A percentile compares a stretch with the other conserved stretches of the same genome.
Conservation (phyloP, 2,888 invertebrate genomes). For the Cheilosia impressa region DNA sequence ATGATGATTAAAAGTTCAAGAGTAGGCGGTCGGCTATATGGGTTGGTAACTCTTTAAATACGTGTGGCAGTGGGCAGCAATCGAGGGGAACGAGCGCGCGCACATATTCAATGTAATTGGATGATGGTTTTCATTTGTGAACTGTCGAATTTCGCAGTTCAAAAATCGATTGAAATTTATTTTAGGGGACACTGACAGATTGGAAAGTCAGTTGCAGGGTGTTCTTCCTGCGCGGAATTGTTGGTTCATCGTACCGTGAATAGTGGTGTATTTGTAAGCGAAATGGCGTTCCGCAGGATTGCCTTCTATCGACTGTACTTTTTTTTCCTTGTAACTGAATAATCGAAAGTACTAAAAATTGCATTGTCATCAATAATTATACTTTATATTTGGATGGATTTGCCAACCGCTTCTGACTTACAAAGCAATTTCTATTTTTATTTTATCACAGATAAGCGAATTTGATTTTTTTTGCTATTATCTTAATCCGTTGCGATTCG, state of each 20-base stretch:
- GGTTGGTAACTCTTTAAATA: constrained; percentile 29
- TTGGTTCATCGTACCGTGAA: not conserved
- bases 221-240: not conserved
- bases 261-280: not conserved
- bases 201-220: constrained; percentile 44
- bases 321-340: too few species aligned
- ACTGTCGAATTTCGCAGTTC: constrained; percentile 54
- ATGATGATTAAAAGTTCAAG: constrained; percentile 74
- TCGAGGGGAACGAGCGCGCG: constrained; percentile 16
- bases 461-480: not conserved
- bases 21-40: constrained; percentile 65
- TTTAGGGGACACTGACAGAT: constrained; percentile 44
- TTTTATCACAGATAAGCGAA: not conserved
- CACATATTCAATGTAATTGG: constrained; percentile 45
- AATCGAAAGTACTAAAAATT: too few species aligned
- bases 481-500: not conserved
- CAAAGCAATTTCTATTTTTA: not conserved
- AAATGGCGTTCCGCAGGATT: not conserved
- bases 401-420: too few species aligned
- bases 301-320: too few species aligned
- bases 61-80: constrained; percentile 10
- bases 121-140: constrained; percentile 35
- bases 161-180: constrained; percentile 49
- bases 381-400: not conserved
- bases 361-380: too few species aligned